phyloP scores from a whole-genome alignment of 2,797 vertebrate species.

The Sebastiscus albofasciatus region DNA sequence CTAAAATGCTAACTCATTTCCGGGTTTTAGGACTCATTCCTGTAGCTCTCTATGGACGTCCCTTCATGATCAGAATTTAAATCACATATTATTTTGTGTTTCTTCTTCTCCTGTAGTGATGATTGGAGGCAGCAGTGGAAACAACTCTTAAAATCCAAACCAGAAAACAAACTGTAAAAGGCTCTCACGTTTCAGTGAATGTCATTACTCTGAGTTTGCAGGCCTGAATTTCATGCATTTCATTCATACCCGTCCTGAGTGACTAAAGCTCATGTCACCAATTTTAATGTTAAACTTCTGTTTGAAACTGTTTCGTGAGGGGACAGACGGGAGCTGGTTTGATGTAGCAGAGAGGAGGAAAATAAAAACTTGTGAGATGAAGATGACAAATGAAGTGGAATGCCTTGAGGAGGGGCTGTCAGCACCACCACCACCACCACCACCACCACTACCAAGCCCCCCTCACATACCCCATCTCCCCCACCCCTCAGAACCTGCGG shows the following conservation, averaged over 20 bases:
- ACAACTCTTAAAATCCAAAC: neutral
- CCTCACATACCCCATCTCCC: neutral
- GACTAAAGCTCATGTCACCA: slow-evolving; percentile 1
- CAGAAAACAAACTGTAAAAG: too few species aligned
- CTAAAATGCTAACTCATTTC: too few species aligned
- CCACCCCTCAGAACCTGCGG: slow-evolving; percentile 42
- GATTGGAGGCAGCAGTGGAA: neutral
- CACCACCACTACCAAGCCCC: too few species aligned
- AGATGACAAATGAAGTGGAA: slow-evolving; percentile 53
- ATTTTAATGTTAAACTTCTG: slow-evolving; percentile 20
- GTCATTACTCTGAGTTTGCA: neutral
- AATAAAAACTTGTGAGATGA: slow-evolving; percentile 17
- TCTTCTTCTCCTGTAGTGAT: neutral
- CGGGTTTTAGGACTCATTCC: too few species aligned
- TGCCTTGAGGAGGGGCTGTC: slow-evolving; percentile 56
- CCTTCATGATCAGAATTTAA: too few species aligned
- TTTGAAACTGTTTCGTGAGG: neutral
- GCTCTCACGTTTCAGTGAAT: neutral
- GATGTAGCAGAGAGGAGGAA: slow-evolving; percentile 11
- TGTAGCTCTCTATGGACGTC: too few species aligned
- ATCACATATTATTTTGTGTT: neutral
- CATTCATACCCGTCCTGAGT: neutral
- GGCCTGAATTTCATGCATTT: neutral
- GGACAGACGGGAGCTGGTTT: neutral
- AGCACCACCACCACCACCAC: neutral